phyloP scores from a whole-genome alignment of 2,888 invertebrate genomes.

The Chorisops tibialis region DNA sequence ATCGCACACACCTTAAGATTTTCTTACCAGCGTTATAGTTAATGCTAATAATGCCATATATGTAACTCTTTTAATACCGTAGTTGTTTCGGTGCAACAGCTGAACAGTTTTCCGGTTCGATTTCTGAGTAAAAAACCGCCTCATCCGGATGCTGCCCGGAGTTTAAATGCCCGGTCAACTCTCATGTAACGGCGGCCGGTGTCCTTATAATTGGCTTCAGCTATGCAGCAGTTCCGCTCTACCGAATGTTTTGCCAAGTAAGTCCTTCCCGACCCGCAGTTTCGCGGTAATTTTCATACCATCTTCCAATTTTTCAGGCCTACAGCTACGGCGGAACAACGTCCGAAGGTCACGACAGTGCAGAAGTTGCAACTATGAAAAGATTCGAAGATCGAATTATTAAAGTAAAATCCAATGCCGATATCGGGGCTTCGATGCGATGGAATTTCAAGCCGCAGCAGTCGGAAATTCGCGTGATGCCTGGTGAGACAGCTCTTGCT shows the following conservation, averaged over 20 bases:
- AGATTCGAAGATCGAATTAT: constrained; percentile 67
- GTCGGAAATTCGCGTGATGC: constrained; percentile 76
- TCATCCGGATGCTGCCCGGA: constrained; percentile 1
- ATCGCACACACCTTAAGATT: too few species aligned
- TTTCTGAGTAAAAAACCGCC: not conserved
- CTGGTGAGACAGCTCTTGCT: constrained; percentile 97
- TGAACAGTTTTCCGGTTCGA: too few species aligned
- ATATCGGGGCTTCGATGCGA: constrained; percentile 84
- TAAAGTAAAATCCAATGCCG: constrained; percentile 86
- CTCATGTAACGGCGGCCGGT: constrained; percentile 76
- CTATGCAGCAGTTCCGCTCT: constrained; percentile 95
- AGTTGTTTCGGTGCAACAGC: too few species aligned
- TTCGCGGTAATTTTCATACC: constrained; percentile 8
- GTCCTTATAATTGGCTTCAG: constrained; percentile 78
- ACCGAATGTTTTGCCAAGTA: constrained; percentile 96
- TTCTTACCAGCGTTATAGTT: too few species aligned
- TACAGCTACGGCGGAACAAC: constrained; percentile 94
- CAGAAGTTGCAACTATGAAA: constrained; percentile 73
- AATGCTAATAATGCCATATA: too few species aligned
- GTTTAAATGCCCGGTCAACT: constrained; percentile 55
- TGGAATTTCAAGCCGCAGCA: constrained; percentile 99
- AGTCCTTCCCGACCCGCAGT: constrained; percentile 12
- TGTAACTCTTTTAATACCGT: too few species aligned
- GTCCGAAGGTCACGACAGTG: constrained; percentile 62
- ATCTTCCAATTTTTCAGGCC: constrained; percentile 62